Percentiles rank a stretch among this genome's conserved stretches.
These are phyloP conservation scores for Heliocidaris erythrogramma DNA, from an alignment of 35 echinoderm and acorn worm species.

Conservation along the genomic window DNA sequence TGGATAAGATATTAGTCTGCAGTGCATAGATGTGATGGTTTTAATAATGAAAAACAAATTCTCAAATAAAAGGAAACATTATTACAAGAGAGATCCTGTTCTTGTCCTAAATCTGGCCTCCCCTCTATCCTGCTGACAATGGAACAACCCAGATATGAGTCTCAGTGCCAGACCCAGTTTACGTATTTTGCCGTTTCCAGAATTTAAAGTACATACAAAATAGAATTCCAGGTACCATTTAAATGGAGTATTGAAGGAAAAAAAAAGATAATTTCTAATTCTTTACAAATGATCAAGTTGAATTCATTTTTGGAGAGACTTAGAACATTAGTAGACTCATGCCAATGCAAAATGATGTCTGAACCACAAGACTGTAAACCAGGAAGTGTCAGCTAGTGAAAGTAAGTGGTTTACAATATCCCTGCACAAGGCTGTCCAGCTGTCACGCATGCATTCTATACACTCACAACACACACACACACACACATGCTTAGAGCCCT, in stretches of 20 bases:
- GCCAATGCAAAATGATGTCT: not conserved
- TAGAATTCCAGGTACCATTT: not conserved
- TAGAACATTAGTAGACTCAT: not conserved
- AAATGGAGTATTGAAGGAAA: not conserved
- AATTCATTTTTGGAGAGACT: too few relatives aligned
- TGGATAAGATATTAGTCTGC: too few relatives aligned
- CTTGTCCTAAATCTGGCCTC: not conserved
- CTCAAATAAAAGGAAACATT: not conserved
- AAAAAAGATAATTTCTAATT: too few relatives aligned
- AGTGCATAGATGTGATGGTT: too few relatives aligned
- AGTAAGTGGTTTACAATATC: not conserved
- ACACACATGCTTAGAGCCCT: not conserved
- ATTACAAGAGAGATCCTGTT: not conserved
- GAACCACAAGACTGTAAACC: not conserved
- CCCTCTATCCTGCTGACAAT: not conserved
- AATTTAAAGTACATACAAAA: not conserved
- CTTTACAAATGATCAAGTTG: too few relatives aligned
- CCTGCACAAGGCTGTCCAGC: not conserved
- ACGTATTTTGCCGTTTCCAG: too few relatives aligned
- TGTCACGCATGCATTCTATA: not conserved
- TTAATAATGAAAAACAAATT: not conserved
- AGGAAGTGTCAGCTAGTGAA: not conserved
- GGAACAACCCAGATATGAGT: not conserved
- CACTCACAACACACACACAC: not conserved
- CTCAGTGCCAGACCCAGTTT: not conserved